These are phyloP conservation scores for Hydrochoerus hydrochaeris DNA, from an alignment of 2,113 vertebrate genomes.

Conservation along the genomic window DNA sequence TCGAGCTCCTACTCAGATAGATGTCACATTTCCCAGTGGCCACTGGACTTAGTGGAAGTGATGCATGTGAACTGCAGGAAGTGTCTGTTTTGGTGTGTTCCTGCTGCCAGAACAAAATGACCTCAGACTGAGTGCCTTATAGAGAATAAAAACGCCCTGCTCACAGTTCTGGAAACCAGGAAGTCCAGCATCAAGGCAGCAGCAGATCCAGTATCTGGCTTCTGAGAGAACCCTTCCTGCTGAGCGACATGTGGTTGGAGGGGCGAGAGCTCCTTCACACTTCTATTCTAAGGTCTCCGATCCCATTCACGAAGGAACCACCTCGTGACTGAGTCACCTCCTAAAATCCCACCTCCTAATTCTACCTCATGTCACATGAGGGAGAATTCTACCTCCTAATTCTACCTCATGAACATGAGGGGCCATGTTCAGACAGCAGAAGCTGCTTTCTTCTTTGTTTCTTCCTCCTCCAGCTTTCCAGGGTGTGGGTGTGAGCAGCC, in stretches of 20 bases:
- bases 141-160: neutral
- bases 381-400: no score
- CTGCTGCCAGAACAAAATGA: neutral
- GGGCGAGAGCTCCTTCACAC: neutral
- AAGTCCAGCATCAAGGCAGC: neutral
- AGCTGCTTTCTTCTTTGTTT: neutral
- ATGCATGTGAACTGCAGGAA: neutral
- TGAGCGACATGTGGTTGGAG: neutral
- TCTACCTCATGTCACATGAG: no score
- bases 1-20: neutral
- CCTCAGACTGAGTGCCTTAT: neutral
- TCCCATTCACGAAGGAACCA: neutral
- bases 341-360: neutral
- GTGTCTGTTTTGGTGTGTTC: no score
- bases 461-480: neutral
- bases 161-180: neutral
- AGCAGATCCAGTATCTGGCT: neutral
- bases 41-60: neutral
- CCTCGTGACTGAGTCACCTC: no score
- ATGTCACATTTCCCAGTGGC: neutral
- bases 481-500: neutral
- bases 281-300: neutral
- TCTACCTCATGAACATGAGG: no score
- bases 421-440: neutral
- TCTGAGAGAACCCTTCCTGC: neutral